Evolutionary conservation across 2,888 invertebrate species (phyloP).

Genomic region (Rhamnusium bicolor): DNA sequence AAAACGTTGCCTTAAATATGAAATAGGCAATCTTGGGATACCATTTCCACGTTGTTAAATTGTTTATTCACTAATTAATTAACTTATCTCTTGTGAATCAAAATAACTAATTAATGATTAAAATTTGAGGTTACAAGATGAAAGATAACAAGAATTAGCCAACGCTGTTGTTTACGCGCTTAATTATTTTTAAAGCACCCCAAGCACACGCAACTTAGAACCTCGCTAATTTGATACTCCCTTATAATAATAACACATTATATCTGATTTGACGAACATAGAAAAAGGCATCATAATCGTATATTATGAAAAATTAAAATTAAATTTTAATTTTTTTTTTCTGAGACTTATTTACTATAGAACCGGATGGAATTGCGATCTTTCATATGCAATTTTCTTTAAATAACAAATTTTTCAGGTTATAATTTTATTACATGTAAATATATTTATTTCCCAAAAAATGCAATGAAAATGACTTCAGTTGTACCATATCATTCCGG

Average conservation of each 20-base stretch:
- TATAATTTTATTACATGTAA: too few species aligned
- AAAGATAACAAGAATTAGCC: slow-evolving; percentile 11
- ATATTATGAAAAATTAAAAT: too few species aligned
- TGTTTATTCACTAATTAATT: neutral
- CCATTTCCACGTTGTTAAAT: neutral
- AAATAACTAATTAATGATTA: neutral
- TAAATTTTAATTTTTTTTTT: too few species aligned
- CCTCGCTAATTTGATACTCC: neutral
- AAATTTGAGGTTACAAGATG: slow-evolving; percentile 3
- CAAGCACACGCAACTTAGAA: slow-evolving; percentile 8
- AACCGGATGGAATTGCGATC: too few species aligned
- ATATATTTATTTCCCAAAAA: too few species aligned
- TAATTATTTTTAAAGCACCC: slow-evolving; percentile 20
- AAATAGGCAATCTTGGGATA: neutral
- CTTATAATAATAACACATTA: neutral
- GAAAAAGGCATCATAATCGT: too few species aligned
- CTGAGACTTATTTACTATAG: too few species aligned
- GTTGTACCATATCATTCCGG: too few species aligned
- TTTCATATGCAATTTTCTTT: too few species aligned
- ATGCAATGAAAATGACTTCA: too few species aligned
- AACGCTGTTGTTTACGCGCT: slow-evolving; percentile 11
- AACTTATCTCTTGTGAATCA: neutral
- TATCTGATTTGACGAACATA: neutral
- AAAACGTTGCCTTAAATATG: too few species aligned
- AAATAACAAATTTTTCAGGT: too few species aligned